Evolutionary conservation across 2,888 invertebrate species (phyloP).

Genomic region (Lissonota sp.): DNA sequence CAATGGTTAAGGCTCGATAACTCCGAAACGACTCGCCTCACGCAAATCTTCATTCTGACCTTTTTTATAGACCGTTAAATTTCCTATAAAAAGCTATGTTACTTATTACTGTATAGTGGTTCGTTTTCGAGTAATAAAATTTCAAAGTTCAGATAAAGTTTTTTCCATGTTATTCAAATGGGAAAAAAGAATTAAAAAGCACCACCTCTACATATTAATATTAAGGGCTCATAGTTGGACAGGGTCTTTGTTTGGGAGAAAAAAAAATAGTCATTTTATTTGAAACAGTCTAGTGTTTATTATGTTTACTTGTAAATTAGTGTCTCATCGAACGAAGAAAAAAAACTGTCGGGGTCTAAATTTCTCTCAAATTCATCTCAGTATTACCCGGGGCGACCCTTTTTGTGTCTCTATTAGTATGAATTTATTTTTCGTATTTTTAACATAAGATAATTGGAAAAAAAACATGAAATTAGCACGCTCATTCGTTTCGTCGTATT

Average conservation of each 20-base stretch:
- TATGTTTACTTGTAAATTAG: not conserved
- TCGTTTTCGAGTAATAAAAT: too few species aligned
- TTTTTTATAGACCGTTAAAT: too few species aligned
- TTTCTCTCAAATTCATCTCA: conserved; percentile 27
- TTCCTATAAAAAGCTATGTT: too few species aligned
- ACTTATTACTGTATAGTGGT: too few species aligned
- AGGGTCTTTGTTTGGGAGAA: not conserved
- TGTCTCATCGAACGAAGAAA: not conserved
- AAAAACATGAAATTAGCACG: conserved; percentile 4
- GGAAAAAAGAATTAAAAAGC: too few species aligned
- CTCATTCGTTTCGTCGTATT: conserved; percentile 19
- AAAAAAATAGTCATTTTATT: conserved; percentile 6
- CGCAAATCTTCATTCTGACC: too few species aligned
- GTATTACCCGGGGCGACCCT: conserved; percentile 44
- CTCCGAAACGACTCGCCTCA: too few species aligned
- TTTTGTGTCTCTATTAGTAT: conserved; percentile 22
- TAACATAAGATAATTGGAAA: conserved; percentile 7
- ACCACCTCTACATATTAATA: too few species aligned
- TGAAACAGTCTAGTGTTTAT: conserved; percentile 31
- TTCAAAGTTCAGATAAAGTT: too few species aligned
- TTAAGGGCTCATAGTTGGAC: too few species aligned
- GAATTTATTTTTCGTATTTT: conserved; percentile 15
- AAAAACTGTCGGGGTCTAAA: not conserved
- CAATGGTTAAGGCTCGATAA: conserved; percentile 31
- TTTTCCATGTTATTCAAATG: too few species aligned